Base-by-base conservation (phyloP, 2,113 vertebrate genomes). In the Centropus unirufus region DNA sequence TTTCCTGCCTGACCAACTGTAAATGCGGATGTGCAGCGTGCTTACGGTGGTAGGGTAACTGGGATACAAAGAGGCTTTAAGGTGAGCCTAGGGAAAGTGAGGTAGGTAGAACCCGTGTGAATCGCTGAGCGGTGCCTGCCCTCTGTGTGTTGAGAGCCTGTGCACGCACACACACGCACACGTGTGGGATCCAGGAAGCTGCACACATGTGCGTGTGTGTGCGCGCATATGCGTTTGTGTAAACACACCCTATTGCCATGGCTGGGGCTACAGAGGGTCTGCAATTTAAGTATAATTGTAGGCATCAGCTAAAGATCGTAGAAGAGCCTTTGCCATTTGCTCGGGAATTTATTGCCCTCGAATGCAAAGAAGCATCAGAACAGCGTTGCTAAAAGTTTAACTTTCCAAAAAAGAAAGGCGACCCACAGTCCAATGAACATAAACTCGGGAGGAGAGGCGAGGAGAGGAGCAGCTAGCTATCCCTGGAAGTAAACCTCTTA, bases 261-360 rank as follows among this genome's bases (percentile, higher is more conserved):
- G 77, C 76, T 88, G 36, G 52, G 61, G 30, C 61, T 67, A 11
- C 64, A 27, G 57, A 81, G 89, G 61, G 55, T 77, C 69, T 83
- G 88, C 23, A 47, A 74, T 91, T 87, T 52, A n/a, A 47, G 68
- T 59, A 49, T 61, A 62, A 55, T 77, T 73, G 59, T 87, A 92
- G 85, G 81, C 76, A 88, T 80, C 92, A 93, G 52, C 85, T 86
- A 72, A 86, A 88, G 90, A 91, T 92, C 93, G 26, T 93, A 86
- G 85, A 63, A 88, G 15, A 90, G 57, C 44, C 32, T 94, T 67
- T 83, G 64, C 90, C 95, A 83, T 95, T 95, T 93, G 90, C 90
- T 94, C 57, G 17, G 36, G 88, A 74, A 93, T 97, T 92, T 90
- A 92, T 90, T 95, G 79, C 93, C 79, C 42, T 86, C 17, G 36